phyloP scores from a whole-genome alignment of 2,113 vertebrate species.

The Leptodactylus fuscus region DNA sequence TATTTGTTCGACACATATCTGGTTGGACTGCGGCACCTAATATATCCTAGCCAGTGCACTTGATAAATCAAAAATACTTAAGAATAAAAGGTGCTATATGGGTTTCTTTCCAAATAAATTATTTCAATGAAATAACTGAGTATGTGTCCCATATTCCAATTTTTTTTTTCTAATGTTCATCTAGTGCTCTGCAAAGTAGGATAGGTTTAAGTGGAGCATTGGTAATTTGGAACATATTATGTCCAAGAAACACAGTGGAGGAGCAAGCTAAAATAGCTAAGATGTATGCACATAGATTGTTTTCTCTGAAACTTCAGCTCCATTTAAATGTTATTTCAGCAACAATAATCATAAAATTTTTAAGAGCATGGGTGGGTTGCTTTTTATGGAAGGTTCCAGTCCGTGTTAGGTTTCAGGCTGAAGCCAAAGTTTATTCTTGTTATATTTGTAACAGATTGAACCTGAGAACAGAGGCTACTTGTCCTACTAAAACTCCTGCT shows the following conservation, averaged over 20 bases:
- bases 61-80: not conserved
- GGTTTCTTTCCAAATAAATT: slow-evolving; percentile 24
- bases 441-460: slow-evolving; percentile 61
- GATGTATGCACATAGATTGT: slow-evolving; percentile 60
- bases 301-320: slow-evolving; percentile 60
- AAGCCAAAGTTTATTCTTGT: slow-evolving; percentile 62
- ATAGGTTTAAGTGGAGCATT: slow-evolving; percentile 37
- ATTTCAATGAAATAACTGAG: too few relatives aligned
- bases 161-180: slow-evolving; percentile 8
- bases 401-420: slow-evolving; percentile 59
- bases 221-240: slow-evolving; percentile 51
- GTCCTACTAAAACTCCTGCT: slow-evolving; percentile 58
- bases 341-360: slow-evolving; percentile 62
- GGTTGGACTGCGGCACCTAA: too few relatives aligned
- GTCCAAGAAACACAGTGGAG: slow-evolving; percentile 57
- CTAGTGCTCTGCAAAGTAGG: slow-evolving; percentile 18
- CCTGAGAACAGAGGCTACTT: slow-evolving; percentile 60
- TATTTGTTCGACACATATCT: too few relatives aligned
- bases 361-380: slow-evolving; percentile 61
- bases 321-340: slow-evolving; percentile 62
- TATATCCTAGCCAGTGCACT: too few relatives aligned
- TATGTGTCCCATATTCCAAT: slow-evolving; percentile 11
- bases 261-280: slow-evolving; percentile 51
- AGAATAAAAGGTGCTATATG: too few relatives aligned
- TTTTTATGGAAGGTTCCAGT: slow-evolving; percentile 61